Base-by-base conservation (phyloP, 2,797 vertebrate species). In the Margarornis squamiger region DNA sequence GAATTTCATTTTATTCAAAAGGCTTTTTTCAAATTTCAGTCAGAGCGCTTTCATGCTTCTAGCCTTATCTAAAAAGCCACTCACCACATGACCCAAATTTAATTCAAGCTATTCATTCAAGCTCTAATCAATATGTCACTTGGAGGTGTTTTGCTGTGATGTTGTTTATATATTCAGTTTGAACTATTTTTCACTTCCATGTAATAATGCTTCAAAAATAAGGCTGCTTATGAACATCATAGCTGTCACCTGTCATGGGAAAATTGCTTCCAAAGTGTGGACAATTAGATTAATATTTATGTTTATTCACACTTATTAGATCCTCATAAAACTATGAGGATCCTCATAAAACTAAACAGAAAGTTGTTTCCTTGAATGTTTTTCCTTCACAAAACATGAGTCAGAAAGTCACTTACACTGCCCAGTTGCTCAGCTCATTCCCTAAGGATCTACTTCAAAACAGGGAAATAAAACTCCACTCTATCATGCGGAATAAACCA, bases 51-150 rank as follows among this genome's bases (percentile, higher is more conserved):
- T 88, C 15, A 67, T 58, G 68, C 34, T 66, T 93, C 59, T 88
- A 87, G 34, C 15, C 36, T 43, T 92, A 52, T 26, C 76, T 95
- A 30, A 59, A 93, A 79, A 91, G 19, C 43, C 75, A 86, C 34
- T 96, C 65, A 65, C n/a, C 2, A 2, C 58, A 70, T 86, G 49
- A 86, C 48, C 59, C 77, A 94, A 90, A 89, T 91, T 88, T 92
- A 90, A 93, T 81, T 62, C 51, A 86, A 70, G 43, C n/a, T 90
- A 81, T 87, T 95, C 10, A 79, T 94, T 96, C 92, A 88, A 92
- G 36, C 41, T 91, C 48, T 91, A 95, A 96, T 95, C 86, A 90
- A 66, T 94, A 92, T 90, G 83, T 88, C 79, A 92, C 49, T 95
- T 62, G 48, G 57, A 73, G 49, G 16, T 95, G 75, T 85, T 90